A percentile compares a stretch with the other conserved stretches of the same genome.
These are phyloP conservation scores for Ceyx melanurus DNA, from an alignment of 2,113 vertebrate species.

Conservation along the genomic window DNA sequence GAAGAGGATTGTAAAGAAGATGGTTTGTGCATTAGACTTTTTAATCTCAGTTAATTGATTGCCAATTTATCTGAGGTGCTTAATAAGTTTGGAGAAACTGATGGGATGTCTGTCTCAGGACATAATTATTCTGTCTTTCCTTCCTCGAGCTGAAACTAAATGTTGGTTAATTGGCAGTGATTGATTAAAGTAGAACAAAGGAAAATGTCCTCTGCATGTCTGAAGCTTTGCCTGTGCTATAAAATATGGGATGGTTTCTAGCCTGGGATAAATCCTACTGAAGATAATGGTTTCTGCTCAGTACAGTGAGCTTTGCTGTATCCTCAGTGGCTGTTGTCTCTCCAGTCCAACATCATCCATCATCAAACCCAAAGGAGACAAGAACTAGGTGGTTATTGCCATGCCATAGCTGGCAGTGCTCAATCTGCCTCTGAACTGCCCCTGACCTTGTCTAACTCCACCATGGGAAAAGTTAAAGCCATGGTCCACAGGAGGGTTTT, in stretches of 20 bases:
- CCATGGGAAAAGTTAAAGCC: constrained; percentile 4
- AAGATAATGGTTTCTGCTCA: background rate
- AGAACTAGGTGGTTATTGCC: background rate
- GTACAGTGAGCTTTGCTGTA: background rate
- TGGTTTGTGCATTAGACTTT: background rate
- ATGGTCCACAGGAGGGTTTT: background rate
- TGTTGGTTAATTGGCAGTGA: constrained; percentile 28
- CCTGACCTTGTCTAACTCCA: background rate
- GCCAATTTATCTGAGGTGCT: background rate
- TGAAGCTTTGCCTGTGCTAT: background rate
- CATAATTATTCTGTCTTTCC: background rate
- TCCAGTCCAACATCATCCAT: background rate
- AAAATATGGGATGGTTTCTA: background rate
- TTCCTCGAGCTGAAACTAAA: background rate
- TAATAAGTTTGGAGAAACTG: background rate
- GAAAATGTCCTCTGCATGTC: background rate
- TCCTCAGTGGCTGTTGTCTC: background rate
- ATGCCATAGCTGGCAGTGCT: background rate
- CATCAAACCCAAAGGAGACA: background rate
- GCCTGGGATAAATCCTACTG: background rate
- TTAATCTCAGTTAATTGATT: constrained; percentile 33
- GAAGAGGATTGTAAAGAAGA: background rate
- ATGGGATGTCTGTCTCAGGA: background rate
- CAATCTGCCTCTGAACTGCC: background rate
- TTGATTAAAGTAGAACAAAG: background rate